Conservation (phyloP, 2,113 vertebrate genomes). For the Hirundichthys speculiger region DNA sequence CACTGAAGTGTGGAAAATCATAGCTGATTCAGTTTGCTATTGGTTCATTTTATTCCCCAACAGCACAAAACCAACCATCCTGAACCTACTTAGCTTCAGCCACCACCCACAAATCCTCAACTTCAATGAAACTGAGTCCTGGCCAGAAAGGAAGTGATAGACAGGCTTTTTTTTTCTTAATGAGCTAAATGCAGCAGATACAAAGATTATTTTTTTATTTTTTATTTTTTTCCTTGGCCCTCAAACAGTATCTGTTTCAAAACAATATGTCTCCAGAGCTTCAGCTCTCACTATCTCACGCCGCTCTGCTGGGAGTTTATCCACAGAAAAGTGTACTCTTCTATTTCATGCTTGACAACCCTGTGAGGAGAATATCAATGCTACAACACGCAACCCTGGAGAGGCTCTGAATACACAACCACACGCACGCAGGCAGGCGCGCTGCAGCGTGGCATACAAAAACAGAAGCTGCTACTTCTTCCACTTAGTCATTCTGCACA, state of each 20-base stretch:
- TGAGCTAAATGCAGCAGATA: not conserved
- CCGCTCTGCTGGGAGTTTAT: slow-evolving; percentile 51
- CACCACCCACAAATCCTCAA: too few species aligned
- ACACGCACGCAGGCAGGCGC: slow-evolving; percentile 23
- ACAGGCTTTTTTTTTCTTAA: not conserved
- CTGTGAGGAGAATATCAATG: slow-evolving; percentile 71
- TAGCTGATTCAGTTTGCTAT: not conserved
- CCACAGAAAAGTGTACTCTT: slow-evolving; percentile 55
- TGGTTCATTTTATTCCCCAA: not conserved
- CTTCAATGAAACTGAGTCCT: not conserved
- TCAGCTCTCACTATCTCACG: slow-evolving; percentile 39
- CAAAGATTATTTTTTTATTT: not conserved
- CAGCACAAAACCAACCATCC: fast-evolving
- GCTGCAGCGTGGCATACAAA: slow-evolving; percentile 29
- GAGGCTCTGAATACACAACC: slow-evolving; percentile 38
- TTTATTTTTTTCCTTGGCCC: not conserved
- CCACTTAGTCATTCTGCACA: slow-evolving; percentile 42
- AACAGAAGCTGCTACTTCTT: slow-evolving; percentile 2
- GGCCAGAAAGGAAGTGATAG: not conserved
- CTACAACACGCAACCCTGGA: slow-evolving; percentile 18
- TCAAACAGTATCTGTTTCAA: slow-evolving; percentile 30
- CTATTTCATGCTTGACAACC: slow-evolving; percentile 63
- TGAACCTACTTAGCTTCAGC: not conserved
- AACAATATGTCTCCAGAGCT: slow-evolving; percentile 43
- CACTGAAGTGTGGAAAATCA: too few species aligned